phyloP scores from a whole-genome alignment of 1,140 invertebrate species.

The Diorhabda sublineata region DNA sequence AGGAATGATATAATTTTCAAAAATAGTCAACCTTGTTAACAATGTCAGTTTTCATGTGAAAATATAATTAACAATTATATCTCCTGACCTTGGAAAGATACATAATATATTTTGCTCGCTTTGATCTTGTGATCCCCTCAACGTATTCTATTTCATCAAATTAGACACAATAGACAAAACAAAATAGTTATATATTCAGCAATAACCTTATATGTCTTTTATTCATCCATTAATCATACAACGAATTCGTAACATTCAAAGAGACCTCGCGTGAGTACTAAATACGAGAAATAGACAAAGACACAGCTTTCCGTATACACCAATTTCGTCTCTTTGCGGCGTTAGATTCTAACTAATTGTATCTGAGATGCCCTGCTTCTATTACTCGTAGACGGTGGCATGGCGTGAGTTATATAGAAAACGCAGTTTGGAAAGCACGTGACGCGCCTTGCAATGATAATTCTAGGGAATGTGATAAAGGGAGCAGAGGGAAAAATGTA shows the following conservation, averaged over 20 bases:
- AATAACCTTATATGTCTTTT: background rate
- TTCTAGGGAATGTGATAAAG: no score
- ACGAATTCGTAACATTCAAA: background rate
- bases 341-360: background rate
- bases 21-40: no score
- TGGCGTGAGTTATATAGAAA: constrained; percentile 2
- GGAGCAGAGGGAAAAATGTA: no score
- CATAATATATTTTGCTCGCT: no score
- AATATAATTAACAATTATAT: no score
- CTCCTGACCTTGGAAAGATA: no score
- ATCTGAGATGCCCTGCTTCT: background rate
- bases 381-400: background rate
- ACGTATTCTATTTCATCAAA: no score
- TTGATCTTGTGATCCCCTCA: no score
- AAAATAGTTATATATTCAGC: no score
- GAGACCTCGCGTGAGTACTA: background rate
- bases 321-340: constrained; percentile 1
- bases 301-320: background rate
- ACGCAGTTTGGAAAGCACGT: background rate
- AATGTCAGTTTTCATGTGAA: no score
- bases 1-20: no score
- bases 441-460: background rate
- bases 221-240: background rate
- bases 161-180: no score
- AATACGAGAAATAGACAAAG: background rate